phyloP scores from a whole-genome alignment of 1,140 invertebrate genomes.

The Aphaenogaster rudis region DNA sequence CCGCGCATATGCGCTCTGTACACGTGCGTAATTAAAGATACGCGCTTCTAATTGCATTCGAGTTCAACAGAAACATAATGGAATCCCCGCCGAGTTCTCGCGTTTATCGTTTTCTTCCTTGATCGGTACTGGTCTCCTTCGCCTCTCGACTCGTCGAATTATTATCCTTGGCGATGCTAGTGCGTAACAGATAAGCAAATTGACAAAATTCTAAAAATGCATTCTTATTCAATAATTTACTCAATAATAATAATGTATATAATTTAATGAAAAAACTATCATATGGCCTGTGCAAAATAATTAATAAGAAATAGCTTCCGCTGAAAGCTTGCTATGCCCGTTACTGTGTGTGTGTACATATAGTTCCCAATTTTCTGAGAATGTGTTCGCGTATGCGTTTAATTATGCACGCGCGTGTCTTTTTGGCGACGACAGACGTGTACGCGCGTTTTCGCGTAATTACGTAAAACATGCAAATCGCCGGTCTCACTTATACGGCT shows the following conservation, averaged over 20 bases:
- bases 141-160: background rate
- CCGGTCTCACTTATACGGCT: background rate
- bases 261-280: background rate
- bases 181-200: background rate
- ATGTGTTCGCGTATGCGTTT: constrained; percentile 1
- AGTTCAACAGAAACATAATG: constrained; percentile 48
- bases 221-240: constrained; percentile 7
- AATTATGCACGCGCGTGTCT: constrained; percentile 26
- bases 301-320: background rate
- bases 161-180: background rate
- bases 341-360: background rate
- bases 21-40: constrained; percentile 56
- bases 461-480: constrained; percentile 52
- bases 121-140: background rate
- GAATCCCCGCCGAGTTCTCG: constrained; percentile 26
- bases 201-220: background rate
- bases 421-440: constrained; percentile 1
- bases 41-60: constrained; percentile 45
- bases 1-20: background rate
- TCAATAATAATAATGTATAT: background rate
- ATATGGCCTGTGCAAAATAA: background rate
- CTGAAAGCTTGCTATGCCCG: background rate
- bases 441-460: constrained; percentile 39
- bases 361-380: constrained; percentile 15
- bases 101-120: constrained; percentile 18